Evolutionary conservation across 2,113 vertebrate genomes (phyloP).

Genomic region (cattle (Bos taurus)): DNA sequence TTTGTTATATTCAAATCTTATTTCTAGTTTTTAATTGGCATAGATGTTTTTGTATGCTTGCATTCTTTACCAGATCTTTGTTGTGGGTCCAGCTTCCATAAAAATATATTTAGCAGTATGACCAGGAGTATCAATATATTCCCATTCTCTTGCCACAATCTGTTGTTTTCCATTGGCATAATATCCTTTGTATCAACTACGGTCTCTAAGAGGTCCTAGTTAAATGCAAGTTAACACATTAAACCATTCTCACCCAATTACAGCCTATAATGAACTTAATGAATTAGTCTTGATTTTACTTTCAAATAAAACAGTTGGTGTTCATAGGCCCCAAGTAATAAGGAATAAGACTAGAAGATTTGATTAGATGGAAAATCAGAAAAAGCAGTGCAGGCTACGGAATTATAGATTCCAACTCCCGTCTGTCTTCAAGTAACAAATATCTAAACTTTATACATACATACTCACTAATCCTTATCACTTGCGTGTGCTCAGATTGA

Average conservation of each 20-base stretch:
- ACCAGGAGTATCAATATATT: neutral
- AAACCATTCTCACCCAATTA: neutral
- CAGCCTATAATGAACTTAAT: neutral
- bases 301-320: neutral
- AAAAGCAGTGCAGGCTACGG: neutral
- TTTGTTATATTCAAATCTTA: neutral
- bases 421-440: neutral
- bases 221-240: neutral
- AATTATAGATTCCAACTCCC: neutral
- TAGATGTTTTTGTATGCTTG: neutral
- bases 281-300: neutral
- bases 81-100: neutral
- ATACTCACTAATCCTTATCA: neutral
- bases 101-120: neutral
- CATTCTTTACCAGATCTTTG: neutral
- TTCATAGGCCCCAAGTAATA: neutral
- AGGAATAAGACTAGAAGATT: neutral
- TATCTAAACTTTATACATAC: neutral
- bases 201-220: neutral
- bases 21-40: conserved; percentile 1
- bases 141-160: neutral
- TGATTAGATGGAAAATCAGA: neutral
- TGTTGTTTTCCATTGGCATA: neutral
- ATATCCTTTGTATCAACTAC: neutral
- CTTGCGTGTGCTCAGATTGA: neutral